Conservation (phyloP, 2,888 invertebrate genomes). For the Latrodectus hesperus region DNA sequence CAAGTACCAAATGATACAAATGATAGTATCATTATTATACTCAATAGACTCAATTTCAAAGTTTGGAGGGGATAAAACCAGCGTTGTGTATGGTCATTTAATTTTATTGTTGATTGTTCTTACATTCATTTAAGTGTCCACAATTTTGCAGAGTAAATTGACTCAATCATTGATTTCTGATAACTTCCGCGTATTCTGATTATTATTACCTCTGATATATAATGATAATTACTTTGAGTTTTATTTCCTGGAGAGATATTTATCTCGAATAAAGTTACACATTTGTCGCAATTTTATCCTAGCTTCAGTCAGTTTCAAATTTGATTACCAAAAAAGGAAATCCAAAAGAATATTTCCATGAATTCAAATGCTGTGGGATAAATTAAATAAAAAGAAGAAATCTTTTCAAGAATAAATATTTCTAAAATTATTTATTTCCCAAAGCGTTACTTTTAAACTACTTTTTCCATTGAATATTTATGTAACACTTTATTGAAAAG, state of each 20-base stretch:
- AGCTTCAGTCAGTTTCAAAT: constrained; percentile 15
- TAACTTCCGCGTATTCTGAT: constrained; percentile 32
- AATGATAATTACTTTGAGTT: constrained; percentile 57
- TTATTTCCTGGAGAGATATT: constrained; percentile 31
- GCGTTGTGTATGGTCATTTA: not conserved
- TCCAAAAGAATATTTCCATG: constrained; percentile 11
- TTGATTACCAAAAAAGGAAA: constrained; percentile 11
- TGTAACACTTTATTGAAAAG: no score
- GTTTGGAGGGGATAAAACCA: no score
- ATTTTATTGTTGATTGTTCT: constrained; percentile 51
- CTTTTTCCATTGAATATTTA: no score
- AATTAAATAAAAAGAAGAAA: constrained; percentile 29
- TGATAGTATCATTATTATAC: no score
- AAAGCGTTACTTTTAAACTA: no score
- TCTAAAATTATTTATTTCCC: not conserved
- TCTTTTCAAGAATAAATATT: constrained; percentile 45
- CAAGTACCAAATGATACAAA: no score
- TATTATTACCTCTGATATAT: constrained; percentile 39
- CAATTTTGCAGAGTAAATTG: constrained; percentile 10
- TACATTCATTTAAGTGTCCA: constrained; percentile 45
- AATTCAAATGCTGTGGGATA: not conserved
- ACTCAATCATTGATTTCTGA: constrained; percentile 49
- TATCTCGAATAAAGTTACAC: constrained; percentile 28
- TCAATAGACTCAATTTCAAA: no score
- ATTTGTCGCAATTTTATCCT: constrained; percentile 34